Percentiles rank a stretch among this genome's conserved stretches.
Evolutionary conservation across 2,113 vertebrate genomes (phyloP).

Genomic region (Oreotrochilus melanogaster): DNA sequence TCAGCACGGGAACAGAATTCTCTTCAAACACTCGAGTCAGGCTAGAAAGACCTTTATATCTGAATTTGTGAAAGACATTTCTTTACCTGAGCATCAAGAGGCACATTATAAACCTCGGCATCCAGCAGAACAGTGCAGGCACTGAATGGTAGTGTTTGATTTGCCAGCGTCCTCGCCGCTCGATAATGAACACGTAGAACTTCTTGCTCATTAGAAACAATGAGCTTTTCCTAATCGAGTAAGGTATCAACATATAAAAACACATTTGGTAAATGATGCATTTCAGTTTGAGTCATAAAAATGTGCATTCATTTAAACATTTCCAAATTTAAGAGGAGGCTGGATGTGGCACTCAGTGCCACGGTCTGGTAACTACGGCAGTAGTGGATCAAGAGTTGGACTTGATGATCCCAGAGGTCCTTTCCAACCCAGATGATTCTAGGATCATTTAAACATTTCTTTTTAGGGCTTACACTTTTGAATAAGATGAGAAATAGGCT

Average conservation of each 20-base stretch:
- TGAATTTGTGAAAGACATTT: not conserved
- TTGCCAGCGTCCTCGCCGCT: constrained; percentile 94
- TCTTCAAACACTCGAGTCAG: not conserved
- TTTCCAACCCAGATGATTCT: too few species aligned
- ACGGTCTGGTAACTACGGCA: too few species aligned
- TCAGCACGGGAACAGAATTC: not conserved
- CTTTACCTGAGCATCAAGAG: constrained; percentile 92
- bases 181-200: constrained; percentile 96
- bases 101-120: constrained; percentile 97
- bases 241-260: not conserved
- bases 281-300: not conserved
- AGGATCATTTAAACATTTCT: not conserved
- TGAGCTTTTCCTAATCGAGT: constrained; percentile 91
- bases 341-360: too few species aligned
- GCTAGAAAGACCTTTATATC: not conserved
- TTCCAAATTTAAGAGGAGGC: not conserved
- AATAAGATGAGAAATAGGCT: not conserved
- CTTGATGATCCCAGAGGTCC: too few species aligned
- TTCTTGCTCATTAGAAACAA: constrained; percentile 98
- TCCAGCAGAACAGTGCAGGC: constrained; percentile 96
- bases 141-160: constrained; percentile 97
- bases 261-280: not conserved
- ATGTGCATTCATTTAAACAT: not conserved
- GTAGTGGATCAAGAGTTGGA: too few species aligned
- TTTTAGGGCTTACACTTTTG: not conserved